Percentiles rank a stretch among this genome's conserved stretches.
Evolutionary conservation across 2,797 vertebrate genomes (phyloP).

Genomic region (Ataeniobius toweri): DNA sequence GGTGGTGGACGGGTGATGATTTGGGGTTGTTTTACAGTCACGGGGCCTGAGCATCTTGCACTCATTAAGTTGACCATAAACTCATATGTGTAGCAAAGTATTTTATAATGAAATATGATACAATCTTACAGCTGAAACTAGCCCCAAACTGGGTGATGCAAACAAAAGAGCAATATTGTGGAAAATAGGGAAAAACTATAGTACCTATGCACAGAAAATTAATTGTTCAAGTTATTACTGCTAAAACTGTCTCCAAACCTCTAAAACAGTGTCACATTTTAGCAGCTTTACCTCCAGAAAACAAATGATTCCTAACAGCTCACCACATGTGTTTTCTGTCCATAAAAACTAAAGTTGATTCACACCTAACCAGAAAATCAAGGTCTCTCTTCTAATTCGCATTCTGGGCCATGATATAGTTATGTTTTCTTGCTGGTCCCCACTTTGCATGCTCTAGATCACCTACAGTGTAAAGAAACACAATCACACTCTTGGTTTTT

Average conservation of each 20-base stretch:
- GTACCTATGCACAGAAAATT: too few relatives aligned
- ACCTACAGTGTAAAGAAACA: not conserved
- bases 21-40: not conserved
- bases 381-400: not conserved
- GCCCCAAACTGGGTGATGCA: not conserved
- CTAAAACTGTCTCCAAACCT: not conserved
- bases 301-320: not conserved
- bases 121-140: not conserved
- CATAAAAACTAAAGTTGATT: not conserved
- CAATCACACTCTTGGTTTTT: not conserved
- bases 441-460: not conserved
- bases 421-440: not conserved
- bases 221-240: not conserved
- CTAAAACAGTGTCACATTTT: too few relatives aligned
- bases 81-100: not conserved
- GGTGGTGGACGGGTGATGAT: not conserved
- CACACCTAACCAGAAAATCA: not conserved
- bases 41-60: not conserved
- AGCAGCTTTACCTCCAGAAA: not conserved
- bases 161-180: not conserved
- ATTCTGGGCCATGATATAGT: not conserved
- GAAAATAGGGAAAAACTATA: not conserved
- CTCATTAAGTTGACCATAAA: not conserved
- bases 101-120: not conserved
- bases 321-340: not conserved